These are phyloP conservation scores for Teinopalpus imperialis DNA, from an alignment of 2,888 invertebrate genomes.

Conservation along the genomic window DNA sequence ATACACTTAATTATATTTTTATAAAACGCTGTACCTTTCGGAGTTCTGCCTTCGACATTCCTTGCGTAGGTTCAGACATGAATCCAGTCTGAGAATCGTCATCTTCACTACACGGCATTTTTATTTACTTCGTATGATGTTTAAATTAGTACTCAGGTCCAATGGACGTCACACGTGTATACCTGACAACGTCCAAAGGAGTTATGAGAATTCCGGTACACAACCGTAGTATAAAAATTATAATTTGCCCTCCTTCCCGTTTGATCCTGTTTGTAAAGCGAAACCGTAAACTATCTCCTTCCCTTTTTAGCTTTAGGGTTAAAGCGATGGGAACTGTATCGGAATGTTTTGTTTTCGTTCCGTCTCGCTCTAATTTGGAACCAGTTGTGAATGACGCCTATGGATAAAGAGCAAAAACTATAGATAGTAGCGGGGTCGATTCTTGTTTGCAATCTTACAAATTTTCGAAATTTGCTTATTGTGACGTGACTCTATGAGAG, in stretches of 20 bases:
- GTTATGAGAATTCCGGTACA: conserved; percentile 48
- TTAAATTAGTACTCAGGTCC: conserved; percentile 24
- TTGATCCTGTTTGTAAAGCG: conserved; percentile 53
- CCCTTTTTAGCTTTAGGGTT: conserved; percentile 43
- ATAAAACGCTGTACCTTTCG: conserved; percentile 72
- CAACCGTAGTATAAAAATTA: conserved; percentile 57
- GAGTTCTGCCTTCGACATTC: conserved; percentile 86
- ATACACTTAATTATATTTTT: background rate
- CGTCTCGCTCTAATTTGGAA: conserved; percentile 62
- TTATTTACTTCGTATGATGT: conserved; percentile 33
- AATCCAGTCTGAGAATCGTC: conserved; percentile 79
- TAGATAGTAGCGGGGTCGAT: conserved; percentile 49
- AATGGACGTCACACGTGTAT: conserved; percentile 34
- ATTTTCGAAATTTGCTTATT: no score
- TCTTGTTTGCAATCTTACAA: conserved; percentile 20
- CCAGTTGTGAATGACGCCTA: conserved; percentile 61
- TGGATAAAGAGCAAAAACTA: conserved; percentile 41
- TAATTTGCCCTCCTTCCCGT: conserved; percentile 61
- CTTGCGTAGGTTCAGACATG: conserved; percentile 72
- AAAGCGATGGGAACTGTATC: conserved; percentile 71
- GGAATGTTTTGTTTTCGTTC: conserved; percentile 80
- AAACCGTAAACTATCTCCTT: conserved; percentile 39
- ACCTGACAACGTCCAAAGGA: conserved; percentile 40
- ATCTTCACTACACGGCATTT: conserved; percentile 85
- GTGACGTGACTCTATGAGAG: no score